Evolutionary conservation across 2,113 vertebrate species (phyloP).

Genomic region (Rhea americana): DNA sequence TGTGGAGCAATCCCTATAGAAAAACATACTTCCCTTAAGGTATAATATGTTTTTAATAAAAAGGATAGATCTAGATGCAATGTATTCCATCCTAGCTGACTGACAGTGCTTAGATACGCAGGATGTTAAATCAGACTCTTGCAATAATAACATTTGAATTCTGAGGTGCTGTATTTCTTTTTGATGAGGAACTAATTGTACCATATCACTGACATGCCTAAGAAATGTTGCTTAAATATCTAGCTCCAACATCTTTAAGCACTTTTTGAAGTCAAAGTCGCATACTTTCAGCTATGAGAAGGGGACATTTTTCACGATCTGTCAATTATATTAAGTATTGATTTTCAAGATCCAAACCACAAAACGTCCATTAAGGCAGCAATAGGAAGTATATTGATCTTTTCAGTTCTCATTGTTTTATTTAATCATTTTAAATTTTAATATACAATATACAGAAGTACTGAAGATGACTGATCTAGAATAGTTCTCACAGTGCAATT

Average conservation of each 20-base stretch:
- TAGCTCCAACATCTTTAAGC: constrained; percentile 2
- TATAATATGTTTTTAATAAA: constrained; percentile 70
- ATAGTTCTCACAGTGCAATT: neutral
- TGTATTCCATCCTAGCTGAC: neutral
- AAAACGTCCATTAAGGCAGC: neutral
- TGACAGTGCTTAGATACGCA: constrained; percentile 26
- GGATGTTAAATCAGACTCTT: constrained; percentile 43
- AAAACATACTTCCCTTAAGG: constrained; percentile 43
- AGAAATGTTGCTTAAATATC: constrained; percentile 20
- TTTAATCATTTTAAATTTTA: constrained; percentile 14
- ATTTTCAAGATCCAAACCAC: neutral
- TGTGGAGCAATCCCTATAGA: constrained; percentile 16
- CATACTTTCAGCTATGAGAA: neutral
- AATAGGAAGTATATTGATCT: neutral
- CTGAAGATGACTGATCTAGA: neutral
- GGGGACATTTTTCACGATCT: neutral
- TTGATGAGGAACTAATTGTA: constrained; percentile 56
- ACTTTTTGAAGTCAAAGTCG: constrained; percentile 3
- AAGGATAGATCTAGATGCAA: constrained; percentile 14
- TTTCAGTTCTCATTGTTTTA: neutral
- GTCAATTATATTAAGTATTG: neutral
- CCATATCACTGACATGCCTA: neutral
- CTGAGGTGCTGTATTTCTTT: constrained; percentile 27
- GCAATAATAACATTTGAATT: constrained; percentile 40
- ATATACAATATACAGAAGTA: neutral